Base-by-base conservation (phyloP, 2,113 vertebrate genomes). In the Ictidomys tridecemlineatus region DNA sequence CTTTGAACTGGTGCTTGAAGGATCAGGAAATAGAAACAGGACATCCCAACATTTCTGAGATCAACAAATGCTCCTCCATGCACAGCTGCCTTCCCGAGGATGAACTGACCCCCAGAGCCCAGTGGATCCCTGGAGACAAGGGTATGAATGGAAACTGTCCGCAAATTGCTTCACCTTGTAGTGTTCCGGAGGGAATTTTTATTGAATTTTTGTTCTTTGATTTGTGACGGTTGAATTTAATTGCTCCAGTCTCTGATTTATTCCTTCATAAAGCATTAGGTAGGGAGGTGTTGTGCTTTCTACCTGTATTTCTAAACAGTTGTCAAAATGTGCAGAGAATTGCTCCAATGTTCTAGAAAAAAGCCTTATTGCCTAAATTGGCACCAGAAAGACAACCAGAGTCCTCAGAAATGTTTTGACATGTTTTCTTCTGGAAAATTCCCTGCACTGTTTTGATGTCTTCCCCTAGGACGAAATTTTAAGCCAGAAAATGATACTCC, bases 381-480 rank as follows among this genome's bases (percentile, higher is more conserved):
- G 13, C 14, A 56, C 39, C 16, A 30, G 28, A 11, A 58, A 72
- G 28, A 45, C 39, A 79, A 58, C 12, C 24, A 1, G 63, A 8
- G 14, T 56, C 63, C 17, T 79, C 11, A 2, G 69, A 14, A 91
- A 94, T 94, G 56, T 56, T 79, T 90, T 30, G 28, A 80, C 72
- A 65, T 4, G 74, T 67, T 70, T 95, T 17, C 63, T 93, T 78
- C 73, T 73, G 73, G 61, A 85, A 95, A 91, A 95, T 88, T 61
- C 72, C 9, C 22, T 85, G 51, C 30, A 85, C 2, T 85, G 30
- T 82, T 70, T 72, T 39, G 28, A 24, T 73, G 13, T 37, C 16
- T 39, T 77, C 30, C 20, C 30, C 51, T 2, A 72, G 32, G 26
- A 37, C 8, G 61, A 51, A 65, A 6, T 77, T 95, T 78, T 37